Conservation (phyloP, 2,888 invertebrate species). For the Acleris sparsana region DNA sequence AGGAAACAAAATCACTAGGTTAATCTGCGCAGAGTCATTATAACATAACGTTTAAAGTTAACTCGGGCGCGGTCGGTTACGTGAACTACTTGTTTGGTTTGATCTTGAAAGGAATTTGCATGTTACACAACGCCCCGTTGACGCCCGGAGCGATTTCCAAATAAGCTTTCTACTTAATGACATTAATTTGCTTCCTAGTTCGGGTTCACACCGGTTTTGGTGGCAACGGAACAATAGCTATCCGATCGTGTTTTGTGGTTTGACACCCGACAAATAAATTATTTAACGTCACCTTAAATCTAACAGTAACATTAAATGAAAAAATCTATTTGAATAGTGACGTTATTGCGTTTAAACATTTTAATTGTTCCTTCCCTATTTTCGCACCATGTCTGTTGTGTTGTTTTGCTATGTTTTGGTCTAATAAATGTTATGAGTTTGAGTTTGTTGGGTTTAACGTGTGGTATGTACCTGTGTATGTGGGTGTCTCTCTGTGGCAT, state of each 20-base stretch:
- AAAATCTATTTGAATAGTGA: too few relatives aligned
- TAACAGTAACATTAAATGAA: too few relatives aligned
- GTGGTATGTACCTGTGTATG: too few relatives aligned
- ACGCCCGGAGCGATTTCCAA: conserved; percentile 35
- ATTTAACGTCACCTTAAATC: too few relatives aligned
- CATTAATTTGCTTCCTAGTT: conserved; percentile 33
- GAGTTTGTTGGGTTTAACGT: too few relatives aligned
- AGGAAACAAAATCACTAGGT: conserved; percentile 33
- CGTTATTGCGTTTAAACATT: too few relatives aligned
- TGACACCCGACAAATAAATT: too few relatives aligned
- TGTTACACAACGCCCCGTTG: conserved; percentile 40
- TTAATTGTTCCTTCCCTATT: too few relatives aligned
- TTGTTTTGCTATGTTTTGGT: too few relatives aligned
- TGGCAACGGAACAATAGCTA: conserved; percentile 18
- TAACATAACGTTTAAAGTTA: neutral
- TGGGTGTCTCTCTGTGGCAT: too few relatives aligned
- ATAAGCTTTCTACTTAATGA: conserved; percentile 48
- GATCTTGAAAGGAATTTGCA: conserved; percentile 44
- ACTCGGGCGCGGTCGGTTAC: conserved; percentile 35
- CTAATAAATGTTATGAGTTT: too few relatives aligned
- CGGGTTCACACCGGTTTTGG: conserved; percentile 6
- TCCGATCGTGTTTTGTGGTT: conserved; percentile 4
- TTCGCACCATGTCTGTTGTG: too few relatives aligned
- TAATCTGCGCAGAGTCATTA: conserved; percentile 19
- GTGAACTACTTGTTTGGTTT: conserved; percentile 40